Evolutionary conservation across 1,140 invertebrate species (phyloP), one percentile per base, ranked within the genome.

Genomic region (Cylas formicarius): DNA sequence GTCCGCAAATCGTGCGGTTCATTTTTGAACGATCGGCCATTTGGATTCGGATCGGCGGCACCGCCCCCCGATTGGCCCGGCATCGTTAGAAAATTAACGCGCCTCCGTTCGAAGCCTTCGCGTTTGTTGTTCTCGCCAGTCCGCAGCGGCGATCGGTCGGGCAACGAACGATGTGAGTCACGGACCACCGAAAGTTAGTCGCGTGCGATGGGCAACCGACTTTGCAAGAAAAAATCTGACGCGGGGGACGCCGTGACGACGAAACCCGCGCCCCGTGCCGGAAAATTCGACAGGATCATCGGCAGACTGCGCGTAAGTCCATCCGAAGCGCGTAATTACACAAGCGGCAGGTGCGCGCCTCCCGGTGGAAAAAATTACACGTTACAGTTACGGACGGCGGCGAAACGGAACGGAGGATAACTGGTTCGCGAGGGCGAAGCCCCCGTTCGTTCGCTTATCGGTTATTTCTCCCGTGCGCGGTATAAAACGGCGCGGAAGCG

Each of bases 161-260:
- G n/a, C n/a, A n/a, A n/a, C n/a, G n/a, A n/a, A n/a, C n/a, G n/a
- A n/a, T n/a, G n/a, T n/a, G n/a, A n/a, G n/a, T n/a, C n/a, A n/a
- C n/a, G n/a, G n/a, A n/a, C n/a, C n/a, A n/a, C n/a, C n/a, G n/a
- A n/a, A n/a, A n/a, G n/a, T n/a, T n/a, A n/a, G n/a, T n/a, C n/a
- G 28, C 38, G 27, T 8, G 26, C 11, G 11, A 50, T 50, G 48
- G 48, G 48, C 0, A 50, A 50, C 32, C 44, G 45, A 27, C 31
- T 50, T 20, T 50, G 48, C 27, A 50, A 50, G 36, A 50, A 45
- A 34, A 50, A 50, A 39, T 28, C 40, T 24, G 48, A 50, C 33
- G 42, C 27, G 17, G 23, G 29, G 40, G 48, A 50, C 37, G 20
- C 36, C 16, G 28, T 11, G 4, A 18, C 27, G 17, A 50, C 35